Percentiles rank a stretch among this genome's conserved stretches.
Conservation (phyloP, 2,113 vertebrate genomes). For the Xyliphius kryptos region DNA sequence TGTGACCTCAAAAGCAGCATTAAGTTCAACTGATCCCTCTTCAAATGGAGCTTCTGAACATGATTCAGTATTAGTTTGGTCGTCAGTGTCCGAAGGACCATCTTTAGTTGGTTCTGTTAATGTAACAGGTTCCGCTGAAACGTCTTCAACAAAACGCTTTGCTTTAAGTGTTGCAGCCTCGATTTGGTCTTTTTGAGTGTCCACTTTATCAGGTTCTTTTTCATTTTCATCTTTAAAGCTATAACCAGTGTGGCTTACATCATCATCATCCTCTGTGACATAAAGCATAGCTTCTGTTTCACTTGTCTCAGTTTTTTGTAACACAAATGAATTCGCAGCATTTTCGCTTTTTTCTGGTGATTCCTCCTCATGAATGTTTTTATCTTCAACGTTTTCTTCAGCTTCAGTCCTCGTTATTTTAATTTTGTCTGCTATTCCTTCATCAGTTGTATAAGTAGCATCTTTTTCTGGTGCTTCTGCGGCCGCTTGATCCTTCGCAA, state of each 20-base stretch:
- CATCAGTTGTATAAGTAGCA: not conserved
- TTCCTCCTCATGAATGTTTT: not conserved
- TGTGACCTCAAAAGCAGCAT: not conserved
- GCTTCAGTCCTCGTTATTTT: not conserved
- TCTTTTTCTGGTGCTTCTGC: not conserved
- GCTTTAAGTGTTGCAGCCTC: not conserved
- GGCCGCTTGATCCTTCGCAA: conserved; percentile 1
- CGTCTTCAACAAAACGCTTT: not conserved
- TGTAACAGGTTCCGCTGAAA: not conserved
- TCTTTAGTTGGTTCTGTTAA: not conserved
- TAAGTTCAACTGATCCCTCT: not conserved
- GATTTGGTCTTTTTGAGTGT: not conserved
- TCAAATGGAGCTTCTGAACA: not conserved
- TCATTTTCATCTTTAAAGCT: not conserved
- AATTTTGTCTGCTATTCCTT: not conserved
- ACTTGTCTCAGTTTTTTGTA: not conserved
- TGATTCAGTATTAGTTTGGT: not conserved
- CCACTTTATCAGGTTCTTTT: not conserved
- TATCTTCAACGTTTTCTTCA: not conserved
- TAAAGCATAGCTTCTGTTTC: not conserved
- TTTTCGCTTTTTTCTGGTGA: not conserved
- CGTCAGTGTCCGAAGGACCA: not conserved
- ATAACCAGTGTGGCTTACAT: not conserved
- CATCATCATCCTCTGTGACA: not conserved
- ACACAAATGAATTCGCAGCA: not conserved